Base-by-base conservation (phyloP, 2,888 invertebrate species). In the Phrixothrix hirtus region DNA sequence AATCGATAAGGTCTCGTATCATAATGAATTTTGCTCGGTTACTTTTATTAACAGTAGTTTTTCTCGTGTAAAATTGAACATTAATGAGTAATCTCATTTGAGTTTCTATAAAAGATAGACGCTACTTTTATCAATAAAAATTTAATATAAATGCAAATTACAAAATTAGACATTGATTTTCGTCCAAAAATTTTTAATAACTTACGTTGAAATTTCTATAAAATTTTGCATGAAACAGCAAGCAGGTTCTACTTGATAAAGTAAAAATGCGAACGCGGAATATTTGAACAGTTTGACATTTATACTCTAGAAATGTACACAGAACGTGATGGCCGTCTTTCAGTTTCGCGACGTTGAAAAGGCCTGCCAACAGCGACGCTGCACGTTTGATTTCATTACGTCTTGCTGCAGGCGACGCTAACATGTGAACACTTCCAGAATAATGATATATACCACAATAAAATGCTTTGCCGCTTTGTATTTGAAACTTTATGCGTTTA, bases 1-100 rank as follows among this genome's bases (percentile, higher is more conserved):
- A 69, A 69, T 69, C 67, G 62, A 68, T 69, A 68, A 55, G 58
- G 48, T 30, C 46, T 34, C 43, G 36, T 49, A 52, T 49, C 43
- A 60, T 65, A 65, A 66, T 66, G 66, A 66, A 67, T 67, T 65
- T 66, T 63, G 31, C 41, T 36, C 41, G 41, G 51, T 51, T 44
- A 38, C 45, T 46, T 46, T 46, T 46, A 52, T 46, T 46, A 52
- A 41, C 39, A 31, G 32, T 32, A 41, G 36, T 36, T 21, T 25
- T 35, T 17, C 25, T 30, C 29, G 41, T 42, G 48, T 48, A 42
- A 42, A 52, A 46, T 46, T 45, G 38, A 29, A 46, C 45, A 46
- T 46, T 52, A 48, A 41, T 52, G 30, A 44, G 51, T 35, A 38
- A 51, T 51, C 34, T 45, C 44, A 39, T 51, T 51, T 39, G 13